These are phyloP conservation scores for Dasypolia templi DNA, from an alignment of 2,888 invertebrate species.

Conservation along the genomic window DNA sequence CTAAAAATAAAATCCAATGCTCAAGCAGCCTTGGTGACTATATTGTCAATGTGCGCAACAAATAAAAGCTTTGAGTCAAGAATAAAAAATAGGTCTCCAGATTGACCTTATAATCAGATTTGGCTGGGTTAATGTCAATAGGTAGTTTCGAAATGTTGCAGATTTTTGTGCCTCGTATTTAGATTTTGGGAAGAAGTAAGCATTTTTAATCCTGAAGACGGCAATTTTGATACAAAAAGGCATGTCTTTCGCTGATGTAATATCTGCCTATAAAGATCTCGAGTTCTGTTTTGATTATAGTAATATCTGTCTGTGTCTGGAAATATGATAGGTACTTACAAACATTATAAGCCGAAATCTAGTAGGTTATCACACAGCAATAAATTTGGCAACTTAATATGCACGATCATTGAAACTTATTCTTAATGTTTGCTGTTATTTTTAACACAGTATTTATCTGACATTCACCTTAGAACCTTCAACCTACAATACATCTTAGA, in stretches of 20 bases:
- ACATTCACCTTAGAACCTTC: background rate
- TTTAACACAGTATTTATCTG: too few species aligned
- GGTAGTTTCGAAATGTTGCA: slow-evolving; percentile 4
- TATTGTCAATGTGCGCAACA: too few species aligned
- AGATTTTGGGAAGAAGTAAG: background rate
- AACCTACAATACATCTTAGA: background rate
- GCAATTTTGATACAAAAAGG: background rate
- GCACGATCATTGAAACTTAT: background rate
- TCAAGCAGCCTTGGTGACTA: too few species aligned
- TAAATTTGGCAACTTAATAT: background rate
- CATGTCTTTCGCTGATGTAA: background rate
- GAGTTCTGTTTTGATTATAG: background rate
- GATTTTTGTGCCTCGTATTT: background rate
- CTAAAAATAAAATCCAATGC: too few species aligned
- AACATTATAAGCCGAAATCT: background rate
- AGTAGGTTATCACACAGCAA: background rate
- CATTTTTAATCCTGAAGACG: background rate
- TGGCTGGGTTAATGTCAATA: background rate
- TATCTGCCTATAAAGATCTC: background rate
- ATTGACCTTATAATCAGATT: slow-evolving; percentile 18
- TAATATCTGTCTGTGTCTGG: background rate
- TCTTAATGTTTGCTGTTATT: too few species aligned
- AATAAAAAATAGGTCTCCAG: slow-evolving; percentile 18
- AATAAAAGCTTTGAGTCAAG: too few species aligned
- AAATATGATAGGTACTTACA: background rate